Conservation (phyloP, 2,113 vertebrate genomes). For the Poecile atricapillus region DNA sequence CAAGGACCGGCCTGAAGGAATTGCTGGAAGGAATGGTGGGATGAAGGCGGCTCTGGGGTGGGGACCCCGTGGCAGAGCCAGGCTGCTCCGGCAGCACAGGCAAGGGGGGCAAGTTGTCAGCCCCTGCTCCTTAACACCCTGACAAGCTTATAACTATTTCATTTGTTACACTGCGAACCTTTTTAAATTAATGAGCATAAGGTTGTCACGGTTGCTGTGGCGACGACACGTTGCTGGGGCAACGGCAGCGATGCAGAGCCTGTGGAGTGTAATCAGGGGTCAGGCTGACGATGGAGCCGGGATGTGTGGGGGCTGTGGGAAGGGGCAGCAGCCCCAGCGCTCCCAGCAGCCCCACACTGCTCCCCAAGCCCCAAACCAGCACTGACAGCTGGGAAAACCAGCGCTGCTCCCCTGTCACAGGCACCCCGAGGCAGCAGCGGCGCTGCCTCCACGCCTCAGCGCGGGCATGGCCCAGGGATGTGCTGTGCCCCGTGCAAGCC, state of each 20-base stretch:
- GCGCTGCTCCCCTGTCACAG: accelerated
- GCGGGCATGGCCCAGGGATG: accelerated
- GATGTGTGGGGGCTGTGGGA: background rate
- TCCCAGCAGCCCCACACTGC: background rate
- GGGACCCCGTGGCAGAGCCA: background rate
- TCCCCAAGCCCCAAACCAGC: background rate
- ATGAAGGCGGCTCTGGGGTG: background rate
- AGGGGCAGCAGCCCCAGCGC: background rate
- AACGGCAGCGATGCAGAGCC: slow-evolving; percentile 51
- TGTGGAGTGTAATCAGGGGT: slow-evolving; percentile 56
- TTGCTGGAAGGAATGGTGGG: accelerated
- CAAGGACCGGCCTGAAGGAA: background rate
- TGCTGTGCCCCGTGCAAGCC: accelerated
- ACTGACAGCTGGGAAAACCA: accelerated
- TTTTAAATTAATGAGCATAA: slow-evolving; percentile 71
- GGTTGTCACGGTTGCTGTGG: slow-evolving; percentile 69
- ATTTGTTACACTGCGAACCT: slow-evolving; percentile 66
- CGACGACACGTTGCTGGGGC: slow-evolving; percentile 58
- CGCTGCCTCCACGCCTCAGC: accelerated
- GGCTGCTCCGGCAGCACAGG: background rate
- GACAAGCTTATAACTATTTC: slow-evolving; percentile 70
- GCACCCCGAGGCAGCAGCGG: accelerated
- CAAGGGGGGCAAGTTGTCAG: background rate
- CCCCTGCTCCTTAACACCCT: slow-evolving; percentile 53
- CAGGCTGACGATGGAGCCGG: slow-evolving; percentile 19